These are phyloP conservation scores for Mola mola DNA, from an alignment of 2,113 vertebrate genomes.

Conservation along the genomic window DNA sequence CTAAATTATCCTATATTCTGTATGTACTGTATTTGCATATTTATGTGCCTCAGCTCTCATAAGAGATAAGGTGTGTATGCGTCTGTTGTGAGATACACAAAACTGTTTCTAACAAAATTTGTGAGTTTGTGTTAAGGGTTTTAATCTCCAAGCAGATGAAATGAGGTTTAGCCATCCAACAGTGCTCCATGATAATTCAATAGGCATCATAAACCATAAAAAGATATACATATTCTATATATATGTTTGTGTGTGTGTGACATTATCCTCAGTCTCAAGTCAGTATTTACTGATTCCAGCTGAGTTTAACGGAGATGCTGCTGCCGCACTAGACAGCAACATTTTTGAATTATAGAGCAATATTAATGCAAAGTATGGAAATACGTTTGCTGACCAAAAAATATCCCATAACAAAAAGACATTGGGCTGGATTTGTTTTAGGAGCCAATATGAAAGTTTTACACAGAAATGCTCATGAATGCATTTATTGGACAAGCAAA, in stretches of 20 bases:
- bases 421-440: no score
- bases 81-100: background rate
- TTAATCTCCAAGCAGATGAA: conserved; percentile 22
- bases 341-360: background rate
- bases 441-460: no score
- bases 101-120: no score
- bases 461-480: no score
- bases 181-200: conserved; percentile 18
- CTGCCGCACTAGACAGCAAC: background rate
- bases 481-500: background rate
- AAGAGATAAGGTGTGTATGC: background rate
- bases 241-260: no score
- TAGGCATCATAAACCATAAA: conserved; percentile 5
- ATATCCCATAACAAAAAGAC: background rate
- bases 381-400: conserved; percentile 1
- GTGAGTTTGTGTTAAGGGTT: no score
- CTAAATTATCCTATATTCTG: no score
- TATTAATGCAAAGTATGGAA: conserved; percentile 1
- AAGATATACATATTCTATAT: conserved; percentile 4
- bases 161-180: conserved; percentile 14
- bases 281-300: conserved; percentile 15
- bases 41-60: background rate
- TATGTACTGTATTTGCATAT: no score
- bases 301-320: conserved; percentile 7
- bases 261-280: conserved; percentile 20